Evolutionary conservation across 2,797 vertebrate species (phyloP).

Genomic region (Microcaecilia unicolor): DNA sequence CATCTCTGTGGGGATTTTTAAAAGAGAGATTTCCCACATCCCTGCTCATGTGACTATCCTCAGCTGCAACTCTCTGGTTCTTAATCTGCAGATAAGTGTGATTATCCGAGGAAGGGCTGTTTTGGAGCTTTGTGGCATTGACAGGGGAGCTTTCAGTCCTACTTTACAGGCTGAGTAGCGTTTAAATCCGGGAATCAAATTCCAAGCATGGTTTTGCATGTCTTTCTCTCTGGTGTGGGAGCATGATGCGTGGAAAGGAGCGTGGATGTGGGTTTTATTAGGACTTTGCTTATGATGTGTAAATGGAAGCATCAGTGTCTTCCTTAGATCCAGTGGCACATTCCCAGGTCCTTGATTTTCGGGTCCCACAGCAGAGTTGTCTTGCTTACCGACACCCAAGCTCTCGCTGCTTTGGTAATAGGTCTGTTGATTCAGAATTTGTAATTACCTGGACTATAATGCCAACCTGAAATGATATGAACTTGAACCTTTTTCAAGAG

Average conservation of each 20-base stretch:
- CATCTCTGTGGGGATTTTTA: slow-evolving; percentile 46
- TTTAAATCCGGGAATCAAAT: slow-evolving; percentile 71
- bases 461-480: too few species aligned
- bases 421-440: too few species aligned
- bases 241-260: slow-evolving; percentile 38
- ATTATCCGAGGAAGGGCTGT: slow-evolving; percentile 79
- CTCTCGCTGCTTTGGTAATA: too few species aligned
- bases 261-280: slow-evolving; percentile 37
- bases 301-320: slow-evolving; percentile 30
- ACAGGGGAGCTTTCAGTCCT: slow-evolving; percentile 76
- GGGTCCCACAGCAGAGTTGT: too few species aligned
- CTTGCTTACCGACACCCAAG: too few species aligned
- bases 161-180: slow-evolving; percentile 65
- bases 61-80: slow-evolving; percentile 74
- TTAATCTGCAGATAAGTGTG: slow-evolving; percentile 89
- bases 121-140: slow-evolving; percentile 79
- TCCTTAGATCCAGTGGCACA: too few species aligned
- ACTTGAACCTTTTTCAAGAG: too few species aligned
- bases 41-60: slow-evolving; percentile 54
- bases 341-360: too few species aligned
- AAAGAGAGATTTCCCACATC: slow-evolving; percentile 46
- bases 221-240: slow-evolving; percentile 45
- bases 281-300: slow-evolving; percentile 50
- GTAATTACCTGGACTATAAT: too few species aligned
- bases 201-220: slow-evolving; percentile 58